Conservation (phyloP, 2,888 invertebrate species). For the Scotopteryx bipunctaria region DNA sequence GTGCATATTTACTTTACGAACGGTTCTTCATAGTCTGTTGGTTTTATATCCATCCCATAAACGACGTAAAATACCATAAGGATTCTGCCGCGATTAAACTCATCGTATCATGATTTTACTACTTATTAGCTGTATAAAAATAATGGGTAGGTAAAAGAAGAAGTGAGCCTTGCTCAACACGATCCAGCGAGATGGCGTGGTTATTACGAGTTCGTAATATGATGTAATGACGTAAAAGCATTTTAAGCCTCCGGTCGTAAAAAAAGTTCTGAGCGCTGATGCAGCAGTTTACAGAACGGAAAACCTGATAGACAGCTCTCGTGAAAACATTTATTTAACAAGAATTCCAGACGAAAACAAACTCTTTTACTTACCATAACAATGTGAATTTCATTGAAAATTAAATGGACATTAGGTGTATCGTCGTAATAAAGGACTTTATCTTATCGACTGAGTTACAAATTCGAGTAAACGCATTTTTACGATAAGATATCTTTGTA, state of each 20-base stretch:
- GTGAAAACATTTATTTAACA: slow-evolving; percentile 27
- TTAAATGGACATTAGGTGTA: slow-evolving; percentile 2
- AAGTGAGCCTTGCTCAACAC: slow-evolving; percentile 47
- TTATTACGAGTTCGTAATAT: slow-evolving; percentile 52
- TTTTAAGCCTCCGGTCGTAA: slow-evolving; percentile 47
- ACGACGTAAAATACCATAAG: slow-evolving; percentile 16
- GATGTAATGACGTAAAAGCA: slow-evolving; percentile 58
- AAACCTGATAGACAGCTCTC: slow-evolving; percentile 22
- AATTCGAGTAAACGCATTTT: slow-evolving; percentile 48
- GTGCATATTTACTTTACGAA: no score
- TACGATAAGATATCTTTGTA: slow-evolving; percentile 56
- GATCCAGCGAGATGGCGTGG: slow-evolving; percentile 46
- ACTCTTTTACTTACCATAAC: slow-evolving; percentile 20
- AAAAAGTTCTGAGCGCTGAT: slow-evolving; percentile 36
- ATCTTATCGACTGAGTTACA: slow-evolving; percentile 53
- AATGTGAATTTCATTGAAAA: slow-evolving; percentile 18
- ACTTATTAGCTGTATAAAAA: slow-evolving; percentile 37
- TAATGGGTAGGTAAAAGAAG: slow-evolving; percentile 39
- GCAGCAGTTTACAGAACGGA: slow-evolving; percentile 41
- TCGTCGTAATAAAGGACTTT: slow-evolving; percentile 42
- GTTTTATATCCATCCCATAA: slow-evolving; percentile 11
- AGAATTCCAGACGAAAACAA: slow-evolving; percentile 17
- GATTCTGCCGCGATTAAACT: slow-evolving; percentile 36
- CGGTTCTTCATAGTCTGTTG: background rate
- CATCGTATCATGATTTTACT: slow-evolving; percentile 37